These are phyloP conservation scores for Ciconia boyciana DNA, from an alignment of 2,113 vertebrate genomes.

Conservation along the genomic window DNA sequence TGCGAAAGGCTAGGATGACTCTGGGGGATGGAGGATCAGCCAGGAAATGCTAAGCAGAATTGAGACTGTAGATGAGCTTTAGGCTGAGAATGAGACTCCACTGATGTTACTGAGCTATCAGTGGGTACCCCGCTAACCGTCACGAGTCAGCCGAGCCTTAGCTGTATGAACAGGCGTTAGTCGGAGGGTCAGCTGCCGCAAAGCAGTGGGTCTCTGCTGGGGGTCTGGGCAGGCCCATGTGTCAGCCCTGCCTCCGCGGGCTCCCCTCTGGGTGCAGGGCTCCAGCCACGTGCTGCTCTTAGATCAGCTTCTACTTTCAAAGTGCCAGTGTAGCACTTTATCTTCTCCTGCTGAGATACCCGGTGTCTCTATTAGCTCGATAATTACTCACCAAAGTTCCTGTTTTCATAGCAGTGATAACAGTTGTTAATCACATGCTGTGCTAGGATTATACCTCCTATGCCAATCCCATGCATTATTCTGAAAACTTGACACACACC, in stretches of 20 bases:
- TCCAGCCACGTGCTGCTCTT: neutral
- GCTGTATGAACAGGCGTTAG: fast-evolving
- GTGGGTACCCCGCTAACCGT: too few species aligned
- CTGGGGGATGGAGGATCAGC: neutral
- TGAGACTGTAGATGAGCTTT: neutral
- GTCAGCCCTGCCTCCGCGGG: neutral
- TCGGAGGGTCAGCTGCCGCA: too few species aligned
- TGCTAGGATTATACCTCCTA: neutral
- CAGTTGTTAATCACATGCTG: slow-evolving; percentile 34
- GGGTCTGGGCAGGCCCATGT: neutral
- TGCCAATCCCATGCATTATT: neutral
- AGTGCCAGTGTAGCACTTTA: neutral
- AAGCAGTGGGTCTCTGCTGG: neutral
- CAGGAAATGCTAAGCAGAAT: neutral
- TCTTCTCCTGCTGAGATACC: neutral
- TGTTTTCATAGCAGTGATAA: slow-evolving; percentile 24
- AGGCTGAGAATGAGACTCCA: neutral
- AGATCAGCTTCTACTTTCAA: neutral
- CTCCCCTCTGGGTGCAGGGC: fast-evolving
- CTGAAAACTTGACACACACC: neutral
- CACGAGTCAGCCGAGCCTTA: fast-evolving
- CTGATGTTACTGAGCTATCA: neutral
- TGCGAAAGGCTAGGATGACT: neutral
- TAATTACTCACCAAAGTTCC: slow-evolving; percentile 30
- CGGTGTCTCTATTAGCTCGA: neutral